Evolutionary conservation across 2,888 invertebrate species (phyloP).

Genomic region (Meteorus colon): DNA sequence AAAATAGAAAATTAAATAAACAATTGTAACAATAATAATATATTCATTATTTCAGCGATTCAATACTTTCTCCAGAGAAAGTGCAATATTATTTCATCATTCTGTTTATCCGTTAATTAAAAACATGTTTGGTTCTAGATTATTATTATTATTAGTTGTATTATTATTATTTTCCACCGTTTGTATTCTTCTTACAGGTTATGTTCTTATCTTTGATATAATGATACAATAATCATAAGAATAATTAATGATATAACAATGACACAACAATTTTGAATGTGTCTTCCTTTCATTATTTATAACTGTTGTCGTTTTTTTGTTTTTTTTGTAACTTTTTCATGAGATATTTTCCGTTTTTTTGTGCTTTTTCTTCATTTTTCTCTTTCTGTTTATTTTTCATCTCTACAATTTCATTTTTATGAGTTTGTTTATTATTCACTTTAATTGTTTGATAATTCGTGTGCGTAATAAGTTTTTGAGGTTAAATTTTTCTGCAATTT

Average conservation of each 20-base stretch:
- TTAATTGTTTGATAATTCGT: conserved; percentile 42
- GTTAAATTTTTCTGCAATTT: conserved; percentile 13
- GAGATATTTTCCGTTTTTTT: neutral
- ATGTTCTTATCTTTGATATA: neutral
- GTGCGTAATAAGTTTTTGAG: conserved; percentile 43
- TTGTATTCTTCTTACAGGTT: neutral
- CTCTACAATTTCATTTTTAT: neutral
- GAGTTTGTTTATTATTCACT: neutral
- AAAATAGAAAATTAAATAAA: neutral
- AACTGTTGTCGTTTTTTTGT: neutral
- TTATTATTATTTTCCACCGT: neutral
- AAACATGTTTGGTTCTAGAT: neutral
- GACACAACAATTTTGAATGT: neutral
- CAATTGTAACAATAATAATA: neutral
- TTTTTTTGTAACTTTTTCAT: neutral
- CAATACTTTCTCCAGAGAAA: neutral
- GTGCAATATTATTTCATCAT: too few species aligned
- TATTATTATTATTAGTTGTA: neutral
- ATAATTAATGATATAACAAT: conserved; percentile 6
- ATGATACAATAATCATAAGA: conserved; percentile 10
- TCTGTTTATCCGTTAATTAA: conserved; percentile 1
- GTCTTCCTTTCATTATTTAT: neutral
- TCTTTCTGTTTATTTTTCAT: neutral
- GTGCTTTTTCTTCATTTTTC: neutral
- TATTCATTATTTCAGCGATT: neutral